Percentiles rank a stretch among this genome's conserved stretches.
Evolutionary conservation across 2,888 invertebrate species (phyloP).

Genomic region (Ennomos erosarius): DNA sequence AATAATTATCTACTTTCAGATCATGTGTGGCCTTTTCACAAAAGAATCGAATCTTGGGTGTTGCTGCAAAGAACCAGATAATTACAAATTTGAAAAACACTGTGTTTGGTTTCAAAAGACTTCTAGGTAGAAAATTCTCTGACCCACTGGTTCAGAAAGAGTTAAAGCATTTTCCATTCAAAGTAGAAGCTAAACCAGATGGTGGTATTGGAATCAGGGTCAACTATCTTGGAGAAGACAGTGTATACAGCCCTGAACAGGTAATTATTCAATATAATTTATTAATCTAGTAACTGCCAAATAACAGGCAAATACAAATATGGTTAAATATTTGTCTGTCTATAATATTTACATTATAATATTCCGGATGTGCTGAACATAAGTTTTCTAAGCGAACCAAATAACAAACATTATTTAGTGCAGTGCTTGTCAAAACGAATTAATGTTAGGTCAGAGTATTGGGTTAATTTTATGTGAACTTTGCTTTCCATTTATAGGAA

Average conservation of each 20-base stretch:
- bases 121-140: conserved; percentile 95
- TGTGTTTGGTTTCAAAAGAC: conserved; percentile 95
- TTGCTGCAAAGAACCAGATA: conserved; percentile 98
- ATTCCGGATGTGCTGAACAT: too few species aligned
- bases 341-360: too few species aligned
- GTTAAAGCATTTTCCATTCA: conserved; percentile 91
- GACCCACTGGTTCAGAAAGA: conserved; percentile 96
- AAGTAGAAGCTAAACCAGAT: conserved; percentile 90
- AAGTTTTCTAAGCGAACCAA: too few species aligned
- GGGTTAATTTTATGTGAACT: too few species aligned
- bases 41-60: conserved; percentile 96
- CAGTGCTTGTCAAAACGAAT: too few species aligned
- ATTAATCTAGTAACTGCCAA: neutral
- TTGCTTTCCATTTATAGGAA: too few species aligned
- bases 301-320: too few species aligned
- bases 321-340: too few species aligned
- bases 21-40: conserved; percentile 98
- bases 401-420: too few species aligned
- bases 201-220: conserved; percentile 95
- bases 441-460: too few species aligned
- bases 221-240: conserved; percentile 94
- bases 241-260: conserved; percentile 96
- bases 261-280: conserved; percentile 45
- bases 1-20: conserved; percentile 82
- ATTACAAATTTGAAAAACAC: conserved; percentile 99